These are phyloP conservation scores for Hexactinellida sp. DNA, from an alignment of 37 sponge, comb jelly and placozoan genomes.

Conservation along the genomic window DNA sequence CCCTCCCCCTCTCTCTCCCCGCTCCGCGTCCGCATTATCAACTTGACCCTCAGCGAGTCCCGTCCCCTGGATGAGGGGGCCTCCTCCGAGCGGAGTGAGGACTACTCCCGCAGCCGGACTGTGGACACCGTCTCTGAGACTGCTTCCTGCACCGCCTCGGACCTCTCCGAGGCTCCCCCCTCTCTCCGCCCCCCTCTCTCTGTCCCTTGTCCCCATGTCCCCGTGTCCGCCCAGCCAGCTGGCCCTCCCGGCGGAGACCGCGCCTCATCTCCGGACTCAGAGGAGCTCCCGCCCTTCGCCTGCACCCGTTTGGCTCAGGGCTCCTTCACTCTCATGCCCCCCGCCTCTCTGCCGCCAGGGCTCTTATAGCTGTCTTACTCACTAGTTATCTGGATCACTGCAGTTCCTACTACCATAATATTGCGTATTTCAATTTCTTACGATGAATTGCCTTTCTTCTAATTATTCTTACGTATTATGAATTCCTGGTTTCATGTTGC, in stretches of 20 bases:
- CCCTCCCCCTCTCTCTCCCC: background rate
- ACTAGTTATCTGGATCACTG: no score
- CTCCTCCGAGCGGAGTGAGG: background rate
- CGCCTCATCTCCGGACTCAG: background rate
- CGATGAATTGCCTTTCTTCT: no score
- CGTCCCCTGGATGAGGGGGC: background rate
- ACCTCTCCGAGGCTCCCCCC: background rate
- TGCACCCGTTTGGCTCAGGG: background rate
- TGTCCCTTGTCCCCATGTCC: no score
- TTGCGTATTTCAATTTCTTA: no score
- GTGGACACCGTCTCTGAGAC: background rate
- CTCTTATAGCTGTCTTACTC: background rate
- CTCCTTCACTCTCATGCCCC: background rate
- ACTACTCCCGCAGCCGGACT: background rate
- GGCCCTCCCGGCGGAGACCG: background rate
- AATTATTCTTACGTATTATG: no score
- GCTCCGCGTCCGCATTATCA: background rate
- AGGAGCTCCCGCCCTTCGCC: background rate
- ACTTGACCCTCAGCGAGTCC: background rate
- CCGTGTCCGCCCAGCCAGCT: background rate
- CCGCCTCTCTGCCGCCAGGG: background rate
- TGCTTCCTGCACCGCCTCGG: background rate
- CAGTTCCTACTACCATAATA: no score
- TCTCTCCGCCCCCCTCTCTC: background rate
- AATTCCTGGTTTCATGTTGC: no score